Base-by-base conservation (phyloP, 1,140 invertebrate species). In the Hesperophylax magnus region DNA sequence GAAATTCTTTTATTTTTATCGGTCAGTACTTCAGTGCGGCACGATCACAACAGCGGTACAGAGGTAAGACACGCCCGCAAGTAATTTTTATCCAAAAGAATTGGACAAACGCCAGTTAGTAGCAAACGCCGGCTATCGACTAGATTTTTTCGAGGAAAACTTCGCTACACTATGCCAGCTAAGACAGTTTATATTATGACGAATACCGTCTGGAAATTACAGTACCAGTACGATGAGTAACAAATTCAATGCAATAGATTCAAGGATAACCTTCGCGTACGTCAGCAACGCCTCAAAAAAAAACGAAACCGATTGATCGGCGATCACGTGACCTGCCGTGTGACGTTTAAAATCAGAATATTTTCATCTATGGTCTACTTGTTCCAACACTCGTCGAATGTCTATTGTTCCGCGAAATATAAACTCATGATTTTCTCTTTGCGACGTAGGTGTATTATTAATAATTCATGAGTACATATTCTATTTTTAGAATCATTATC, bases 161-260 rank as follows among this genome's bases (percentile, higher is more conserved):
- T 17, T 39, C 27, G 17, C 11, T 17, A n/a, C 15, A n/a, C 24
- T 18, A 69, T 39, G 65, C 34, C 63, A 31, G 31, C 7, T 31
- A 34, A 69, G 24, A 69, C 65, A 47, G 18, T 39, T 39, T 69
- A 34, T 18, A 31, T 17, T 76, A 76, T 76, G 72, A 76, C 72
- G 56, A 76, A 75, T 71, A 56, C 52, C 17, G n/a, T 75, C 53
- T 58, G 71, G 53, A 75, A 58, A 75, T 24, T 75, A 60, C 72
- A 60, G 27, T 53, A 47, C 17, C 58, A 75, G 31, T 58, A 74
- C 72, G 56, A 76, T 76, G 54, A 76, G 72, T 76, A 76, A 76
- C 20, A 24, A 72, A 53, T 27, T 27, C 39, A 47, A 47, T 8
- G 39, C 39, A 47, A 47, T 47, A 47, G 11, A 31, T n/a, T 60